Base-by-base conservation (phyloP, 1,140 invertebrate species). In the Colletes gigas region DNA sequence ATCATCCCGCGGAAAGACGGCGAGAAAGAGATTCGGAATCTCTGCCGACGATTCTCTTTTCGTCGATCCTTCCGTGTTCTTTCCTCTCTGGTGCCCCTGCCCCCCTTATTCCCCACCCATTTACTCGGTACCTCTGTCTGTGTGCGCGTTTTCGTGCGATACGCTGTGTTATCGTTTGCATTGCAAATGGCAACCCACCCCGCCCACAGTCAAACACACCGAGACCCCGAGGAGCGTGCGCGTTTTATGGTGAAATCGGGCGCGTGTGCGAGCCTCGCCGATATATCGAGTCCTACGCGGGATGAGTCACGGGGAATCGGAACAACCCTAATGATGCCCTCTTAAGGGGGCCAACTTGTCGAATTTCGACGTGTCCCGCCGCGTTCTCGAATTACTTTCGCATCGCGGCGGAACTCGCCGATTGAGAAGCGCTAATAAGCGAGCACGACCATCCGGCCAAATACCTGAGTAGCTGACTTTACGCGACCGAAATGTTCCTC, bases 161-260 rank as follows among this genome's bases (percentile, higher is more conserved):
- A 89, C 90, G 89, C 88, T 86, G 82, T 87, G 85, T 88, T 78
- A 84, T 89, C 82, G 84, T 91, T 91, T 90, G 89, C 89, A 90
- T 87, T 91, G 90, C 90, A 91, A 91, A 91, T 90, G 83, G 84
- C 84, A 83, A 82, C 71, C 78, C 74, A 84, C 74, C 74, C 89
- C 89, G 84, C 88, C 89, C 85, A 90, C 87, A 80, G 74, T 81
- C 74, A 81, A 74, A 86, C 84, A 86, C 84, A 87, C 77, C 63
- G 67, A 54, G 65, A 71, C 17, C 71, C 66, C n/a, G 68, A 63
- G 60, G 80, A 80, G 74, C 82, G 83, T 83, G 76, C 85, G 78
- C 85, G 79, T 84, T 88, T 87, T 86, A 87, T 81, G 83, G 78
- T 79, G 83, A 78, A 86, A 85, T 86, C 81, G 84, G 81, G 41